A percentile compares a stretch with the other conserved stretches of the same genome.
Conservation (phyloP, 2,888 invertebrate species). For the Crematogaster levior region DNA sequence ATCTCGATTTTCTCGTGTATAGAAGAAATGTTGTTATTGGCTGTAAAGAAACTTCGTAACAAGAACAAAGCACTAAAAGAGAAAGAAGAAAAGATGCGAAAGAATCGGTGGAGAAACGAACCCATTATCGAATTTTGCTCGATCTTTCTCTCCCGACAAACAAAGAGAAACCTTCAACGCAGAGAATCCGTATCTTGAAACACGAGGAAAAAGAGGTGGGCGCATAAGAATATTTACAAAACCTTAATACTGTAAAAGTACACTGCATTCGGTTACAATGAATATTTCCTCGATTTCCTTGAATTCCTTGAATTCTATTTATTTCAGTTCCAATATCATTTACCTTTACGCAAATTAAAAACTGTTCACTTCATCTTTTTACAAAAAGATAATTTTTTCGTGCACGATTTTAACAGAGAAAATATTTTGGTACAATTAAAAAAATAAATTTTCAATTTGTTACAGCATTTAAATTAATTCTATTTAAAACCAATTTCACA, state of each 20-base stretch:
- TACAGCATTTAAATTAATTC: not conserved
- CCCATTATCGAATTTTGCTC: constrained; percentile 62
- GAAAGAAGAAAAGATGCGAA: constrained; percentile 30
- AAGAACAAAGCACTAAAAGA: constrained; percentile 2
- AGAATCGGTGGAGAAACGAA: constrained; percentile 47
- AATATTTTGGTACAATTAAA: not conserved
- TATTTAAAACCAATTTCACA: not conserved
- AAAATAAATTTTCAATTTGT: not conserved
- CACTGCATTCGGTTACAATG: not conserved
- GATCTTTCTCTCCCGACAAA: constrained; percentile 47
- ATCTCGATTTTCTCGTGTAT: no score
- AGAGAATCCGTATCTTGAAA: not conserved
- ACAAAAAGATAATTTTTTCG: not conserved
- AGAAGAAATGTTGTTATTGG: not conserved
- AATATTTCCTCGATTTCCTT: not conserved
- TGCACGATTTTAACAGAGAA: not conserved
- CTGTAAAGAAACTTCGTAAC: constrained; percentile 4
- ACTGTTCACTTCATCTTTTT: not conserved
- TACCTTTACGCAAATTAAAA: not conserved
- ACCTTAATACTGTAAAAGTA: not conserved
- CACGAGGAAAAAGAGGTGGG: not conserved
- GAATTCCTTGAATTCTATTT: no score
- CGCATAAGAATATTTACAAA: not conserved
- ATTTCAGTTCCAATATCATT: not conserved
- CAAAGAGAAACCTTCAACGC: constrained; percentile 50